These are phyloP conservation scores for Melanotaenia pygmaea DNA, from an alignment of 2,797 vertebrate genomes.

Conservation along the genomic window DNA sequence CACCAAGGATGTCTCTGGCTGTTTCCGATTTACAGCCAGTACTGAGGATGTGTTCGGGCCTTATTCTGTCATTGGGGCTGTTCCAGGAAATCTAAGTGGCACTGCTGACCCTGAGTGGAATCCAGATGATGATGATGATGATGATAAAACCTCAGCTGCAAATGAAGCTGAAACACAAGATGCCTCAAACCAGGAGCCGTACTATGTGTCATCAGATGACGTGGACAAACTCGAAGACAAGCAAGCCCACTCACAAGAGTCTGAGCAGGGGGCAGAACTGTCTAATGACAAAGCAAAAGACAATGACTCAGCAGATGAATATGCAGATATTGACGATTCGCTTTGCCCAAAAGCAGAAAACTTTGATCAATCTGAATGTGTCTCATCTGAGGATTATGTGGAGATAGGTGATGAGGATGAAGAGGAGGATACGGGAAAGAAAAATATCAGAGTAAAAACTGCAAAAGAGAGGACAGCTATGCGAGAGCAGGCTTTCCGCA, in stretches of 20 bases:
- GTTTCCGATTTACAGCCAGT: slow-evolving; percentile 82
- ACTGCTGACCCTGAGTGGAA: slow-evolving; percentile 80
- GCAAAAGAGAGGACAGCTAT: slow-evolving; percentile 77
- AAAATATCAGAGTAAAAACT: slow-evolving; percentile 75
- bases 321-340: slow-evolving; percentile 81
- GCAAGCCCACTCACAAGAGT: slow-evolving; percentile 55
- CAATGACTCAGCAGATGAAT: slow-evolving; percentile 78
- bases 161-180: slow-evolving; percentile 51
- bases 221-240: slow-evolving; percentile 77
- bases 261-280: slow-evolving; percentile 42
- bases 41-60: slow-evolving; percentile 83
- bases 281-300: slow-evolving; percentile 58
- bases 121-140: slow-evolving; percentile 70
- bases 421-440: slow-evolving; percentile 78
- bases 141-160: slow-evolving; percentile 52
- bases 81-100: slow-evolving; percentile 63
- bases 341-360: slow-evolving; percentile 66
- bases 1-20: slow-evolving; percentile 81
- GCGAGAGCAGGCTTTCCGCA: slow-evolving; percentile 69
- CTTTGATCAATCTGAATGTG: slow-evolving; percentile 70
- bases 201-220: slow-evolving; percentile 80
- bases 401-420: slow-evolving; percentile 86
- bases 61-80: slow-evolving; percentile 82
- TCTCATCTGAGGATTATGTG: slow-evolving; percentile 85
- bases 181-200: slow-evolving; percentile 77